Conservation (phyloP, 2,888 invertebrate genomes). For the Eupithecia exiguata region DNA sequence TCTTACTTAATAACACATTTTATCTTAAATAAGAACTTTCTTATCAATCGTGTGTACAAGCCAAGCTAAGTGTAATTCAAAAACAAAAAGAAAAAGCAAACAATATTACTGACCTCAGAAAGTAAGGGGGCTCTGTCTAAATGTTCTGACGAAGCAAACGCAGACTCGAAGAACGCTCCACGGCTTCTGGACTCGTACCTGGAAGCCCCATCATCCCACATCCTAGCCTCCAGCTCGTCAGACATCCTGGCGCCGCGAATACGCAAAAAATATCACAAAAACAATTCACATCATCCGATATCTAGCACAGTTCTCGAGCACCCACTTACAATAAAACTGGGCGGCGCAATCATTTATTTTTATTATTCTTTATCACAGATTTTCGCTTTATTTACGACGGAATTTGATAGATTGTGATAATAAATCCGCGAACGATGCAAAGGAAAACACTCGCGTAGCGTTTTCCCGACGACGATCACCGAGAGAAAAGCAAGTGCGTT, state of each 20-base stretch:
- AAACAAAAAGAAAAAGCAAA: background rate
- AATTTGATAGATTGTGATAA: constrained; percentile 50
- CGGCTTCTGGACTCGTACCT: constrained; percentile 70
- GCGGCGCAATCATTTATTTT: constrained; percentile 23
- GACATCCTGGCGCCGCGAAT: constrained; percentile 78
- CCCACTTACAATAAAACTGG: constrained; percentile 11
- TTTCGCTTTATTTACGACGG: constrained; percentile 45
- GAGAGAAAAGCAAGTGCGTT: constrained; percentile 27
- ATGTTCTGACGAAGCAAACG: constrained; percentile 77
- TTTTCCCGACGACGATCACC: constrained; percentile 19
- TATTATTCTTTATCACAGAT: constrained; percentile 45
- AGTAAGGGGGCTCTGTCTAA: constrained; percentile 77
- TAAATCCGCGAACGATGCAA: constrained; percentile 30
- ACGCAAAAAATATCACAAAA: constrained; percentile 40
- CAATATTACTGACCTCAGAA: constrained; percentile 66
- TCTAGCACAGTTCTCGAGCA: constrained; percentile 18
- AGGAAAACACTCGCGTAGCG: constrained; percentile 40
- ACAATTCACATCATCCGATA: constrained; percentile 38
- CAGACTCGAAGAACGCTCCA: constrained; percentile 73
- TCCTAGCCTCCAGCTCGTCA: constrained; percentile 79
- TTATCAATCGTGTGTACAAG: background rate
- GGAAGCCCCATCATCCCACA: constrained; percentile 78
- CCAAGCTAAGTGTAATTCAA: constrained; percentile 1
- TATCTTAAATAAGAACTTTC: background rate
- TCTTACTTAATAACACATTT: background rate